These are phyloP conservation scores for Luperina testacea DNA, from an alignment of 2,888 invertebrate genomes.

Conservation along the genomic window DNA sequence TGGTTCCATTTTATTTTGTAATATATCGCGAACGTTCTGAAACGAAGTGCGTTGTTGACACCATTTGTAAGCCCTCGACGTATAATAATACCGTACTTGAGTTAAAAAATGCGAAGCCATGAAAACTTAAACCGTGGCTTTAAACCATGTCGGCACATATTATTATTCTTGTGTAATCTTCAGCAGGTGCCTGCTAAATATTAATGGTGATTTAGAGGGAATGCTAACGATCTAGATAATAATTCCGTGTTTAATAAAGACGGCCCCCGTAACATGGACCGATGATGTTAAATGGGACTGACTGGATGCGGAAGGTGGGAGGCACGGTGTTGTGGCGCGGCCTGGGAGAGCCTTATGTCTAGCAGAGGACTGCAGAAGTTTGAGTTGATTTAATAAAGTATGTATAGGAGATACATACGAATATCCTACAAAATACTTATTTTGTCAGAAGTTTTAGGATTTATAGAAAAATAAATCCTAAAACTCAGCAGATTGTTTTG, in stretches of 20 bases:
- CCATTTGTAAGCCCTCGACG: constrained; percentile 44
- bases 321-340: background rate
- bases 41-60: constrained; percentile 56
- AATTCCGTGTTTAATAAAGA: background rate
- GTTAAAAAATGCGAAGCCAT: constrained; percentile 49
- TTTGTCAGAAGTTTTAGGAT: background rate
- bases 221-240: background rate
- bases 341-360: background rate
- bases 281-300: background rate
- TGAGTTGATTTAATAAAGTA: background rate
- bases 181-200: background rate
- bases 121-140: background rate
- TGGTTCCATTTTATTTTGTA: constrained; percentile 18
- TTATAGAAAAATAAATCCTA: background rate
- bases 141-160: constrained; percentile 17
- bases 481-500: no score
- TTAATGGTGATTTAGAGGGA: background rate
- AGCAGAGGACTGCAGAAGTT: background rate
- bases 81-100: constrained; percentile 44
- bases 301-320: background rate
- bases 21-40: constrained; percentile 14
- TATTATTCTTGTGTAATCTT: background rate
- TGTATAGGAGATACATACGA: background rate
- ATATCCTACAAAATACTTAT: background rate
- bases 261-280: background rate